phyloP scores from a whole-genome alignment of 2,113 vertebrate species.

The Plecturocebus donacophilus region DNA sequence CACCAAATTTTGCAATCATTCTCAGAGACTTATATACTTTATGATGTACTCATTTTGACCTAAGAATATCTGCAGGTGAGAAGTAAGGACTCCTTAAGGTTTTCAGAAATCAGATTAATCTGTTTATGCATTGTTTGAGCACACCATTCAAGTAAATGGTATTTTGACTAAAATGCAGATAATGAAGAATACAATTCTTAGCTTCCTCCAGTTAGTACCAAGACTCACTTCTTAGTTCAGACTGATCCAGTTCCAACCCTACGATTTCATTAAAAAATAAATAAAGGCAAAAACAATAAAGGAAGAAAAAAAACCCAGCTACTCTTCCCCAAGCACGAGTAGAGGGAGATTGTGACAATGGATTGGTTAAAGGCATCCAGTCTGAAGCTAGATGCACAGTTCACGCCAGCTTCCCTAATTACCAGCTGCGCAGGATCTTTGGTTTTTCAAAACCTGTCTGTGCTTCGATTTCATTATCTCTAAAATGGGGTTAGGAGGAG shows the following conservation, averaged over 20 bases:
- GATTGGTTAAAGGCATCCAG: background rate
- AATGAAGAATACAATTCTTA: background rate
- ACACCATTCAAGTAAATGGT: background rate
- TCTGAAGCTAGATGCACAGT: background rate
- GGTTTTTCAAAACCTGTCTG: background rate
- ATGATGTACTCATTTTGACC: background rate
- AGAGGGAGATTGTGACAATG: background rate
- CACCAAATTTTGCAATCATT: background rate
- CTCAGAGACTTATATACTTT: background rate
- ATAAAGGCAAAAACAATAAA: background rate
- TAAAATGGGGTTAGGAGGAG: background rate
- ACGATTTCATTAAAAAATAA: background rate
- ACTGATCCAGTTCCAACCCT: background rate
- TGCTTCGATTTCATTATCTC: background rate
- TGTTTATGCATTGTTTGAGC: background rate
- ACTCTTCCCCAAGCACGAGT: fast-evolving
- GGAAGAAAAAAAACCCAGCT: background rate
- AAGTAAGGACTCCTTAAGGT: background rate
- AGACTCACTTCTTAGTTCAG: background rate
- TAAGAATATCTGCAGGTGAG: background rate
- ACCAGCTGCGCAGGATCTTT: background rate
- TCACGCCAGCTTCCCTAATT: background rate
- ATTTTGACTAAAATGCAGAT: background rate
- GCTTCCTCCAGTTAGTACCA: background rate
- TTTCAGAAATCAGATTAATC: background rate